Evolutionary conservation across 1,140 invertebrate genomes (phyloP), one percentile per base, ranked within the genome.

Genomic region (Epicauta chinensis): DNA sequence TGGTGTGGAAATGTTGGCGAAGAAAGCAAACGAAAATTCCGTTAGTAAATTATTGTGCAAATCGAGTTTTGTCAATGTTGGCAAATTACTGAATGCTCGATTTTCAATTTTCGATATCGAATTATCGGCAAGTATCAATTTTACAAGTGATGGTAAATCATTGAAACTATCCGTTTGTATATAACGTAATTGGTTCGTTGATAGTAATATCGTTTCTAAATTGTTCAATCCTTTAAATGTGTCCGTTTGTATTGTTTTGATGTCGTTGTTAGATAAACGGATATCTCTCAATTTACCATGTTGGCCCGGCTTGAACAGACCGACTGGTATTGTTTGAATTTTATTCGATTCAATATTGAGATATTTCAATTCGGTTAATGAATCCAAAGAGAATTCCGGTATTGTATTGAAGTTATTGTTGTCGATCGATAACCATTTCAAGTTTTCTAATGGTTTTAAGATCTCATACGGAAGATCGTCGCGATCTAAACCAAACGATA

Each of bases 281-380:
- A 93, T 76, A 60, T 92, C 89, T 35, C 78, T 81, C 29, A 93
- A 68, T 58, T 84, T 81, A n/a, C 77, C 76, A 62, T 92, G 86
- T 16, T 84, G 68, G 37, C 78, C 79, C 1, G 79, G 72, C 62
- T 82, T 75, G 55, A 92, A 84, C 13, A 89, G 70, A 48, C 79
- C 78, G 9, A 73, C 65, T 0, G 84, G 81, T 54, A 76, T 79
- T 62, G 64, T 75, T 66, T 70, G 73, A 7, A 93, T 71, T 43
- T 83, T 78, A 70, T 94, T 94, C 29, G 87, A 90, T 62, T 91
- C 89, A 56, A 95, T 68, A 72, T 93, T 93, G 14, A 93, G 74
- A 67, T 93, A 93, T 56, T 84, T 82, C 10, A 94, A 65, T 58
- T 85, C 80, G 2, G 79, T 75, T 35, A 82, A 72, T 0, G 81